phyloP scores from a whole-genome alignment of 2,888 invertebrate species.

The Mimas tiliae region DNA sequence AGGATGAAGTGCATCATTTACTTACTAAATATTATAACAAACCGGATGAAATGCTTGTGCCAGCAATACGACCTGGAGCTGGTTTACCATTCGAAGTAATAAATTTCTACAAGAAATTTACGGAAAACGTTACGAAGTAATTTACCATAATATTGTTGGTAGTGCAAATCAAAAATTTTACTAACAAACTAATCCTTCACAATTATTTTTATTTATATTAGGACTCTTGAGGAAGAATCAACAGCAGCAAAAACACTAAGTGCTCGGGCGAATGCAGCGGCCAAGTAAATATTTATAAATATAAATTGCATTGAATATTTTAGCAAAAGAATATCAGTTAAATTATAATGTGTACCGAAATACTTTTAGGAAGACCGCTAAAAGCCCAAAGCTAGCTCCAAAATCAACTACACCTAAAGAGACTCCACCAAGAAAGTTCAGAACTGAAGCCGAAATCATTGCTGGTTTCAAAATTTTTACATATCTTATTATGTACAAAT shows the following conservation, averaged over 20 bases:
- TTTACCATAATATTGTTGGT: slow-evolving; percentile 24
- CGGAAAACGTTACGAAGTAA: slow-evolving; percentile 61
- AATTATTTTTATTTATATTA: slow-evolving; percentile 37
- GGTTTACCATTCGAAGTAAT: slow-evolving; percentile 61
- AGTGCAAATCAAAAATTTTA: neutral
- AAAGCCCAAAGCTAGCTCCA: slow-evolving; percentile 51
- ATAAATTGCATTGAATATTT: neutral
- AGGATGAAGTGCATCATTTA: slow-evolving; percentile 70
- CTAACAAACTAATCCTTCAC: neutral
- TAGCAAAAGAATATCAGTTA: neutral
- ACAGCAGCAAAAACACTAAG: slow-evolving; percentile 48
- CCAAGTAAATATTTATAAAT: slow-evolving; percentile 49
- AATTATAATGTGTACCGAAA: neutral
- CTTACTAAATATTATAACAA: slow-evolving; percentile 72
- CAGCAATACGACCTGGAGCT: slow-evolving; percentile 63
- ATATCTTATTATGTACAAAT: neutral
- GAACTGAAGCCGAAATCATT: slow-evolving; percentile 70
- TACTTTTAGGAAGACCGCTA: slow-evolving; percentile 55
- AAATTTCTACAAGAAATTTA: slow-evolving; percentile 60
- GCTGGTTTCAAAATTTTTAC: slow-evolving; percentile 50
- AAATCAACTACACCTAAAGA: slow-evolving; percentile 45
- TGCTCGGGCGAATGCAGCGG: slow-evolving; percentile 37
- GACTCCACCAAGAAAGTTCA: slow-evolving; percentile 48
- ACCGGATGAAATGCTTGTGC: slow-evolving; percentile 74
- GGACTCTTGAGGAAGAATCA: slow-evolving; percentile 58